Conservation (phyloP, 2,888 invertebrate species). For the Limulus polyphemus region DNA sequence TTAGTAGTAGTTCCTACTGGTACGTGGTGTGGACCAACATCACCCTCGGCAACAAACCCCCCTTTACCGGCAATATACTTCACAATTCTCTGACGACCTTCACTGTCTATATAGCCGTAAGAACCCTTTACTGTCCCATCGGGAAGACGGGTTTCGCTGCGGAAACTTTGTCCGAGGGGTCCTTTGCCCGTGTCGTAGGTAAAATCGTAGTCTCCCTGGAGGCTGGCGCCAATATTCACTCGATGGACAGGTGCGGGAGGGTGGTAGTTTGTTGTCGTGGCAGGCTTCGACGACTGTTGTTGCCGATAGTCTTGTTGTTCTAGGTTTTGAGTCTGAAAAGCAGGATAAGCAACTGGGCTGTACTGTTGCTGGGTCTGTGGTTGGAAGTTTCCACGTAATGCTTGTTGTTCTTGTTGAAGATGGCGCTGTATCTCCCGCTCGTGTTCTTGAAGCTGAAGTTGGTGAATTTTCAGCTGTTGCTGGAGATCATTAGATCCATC, state of each 20-base stretch:
- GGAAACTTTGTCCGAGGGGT: slow-evolving; percentile 24
- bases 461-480: no score
- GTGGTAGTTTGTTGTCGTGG: slow-evolving; percentile 1
- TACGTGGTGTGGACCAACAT: slow-evolving; percentile 18
- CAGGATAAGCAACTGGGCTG: no score
- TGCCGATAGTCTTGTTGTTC: no score
- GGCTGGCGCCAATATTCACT: slow-evolving; percentile 18
- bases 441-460: no score
- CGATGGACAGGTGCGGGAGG: slow-evolving; percentile 26
- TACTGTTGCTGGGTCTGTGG: no score
- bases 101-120: slow-evolving; percentile 22
- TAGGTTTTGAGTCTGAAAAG: no score
- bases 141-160: slow-evolving; percentile 22
- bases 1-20: slow-evolving; percentile 1
- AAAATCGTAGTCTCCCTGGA: slow-evolving; percentile 24
- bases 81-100: slow-evolving; percentile 19
- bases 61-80: slow-evolving; percentile 27
- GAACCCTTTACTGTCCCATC: slow-evolving; percentile 22
- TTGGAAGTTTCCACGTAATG: no score
- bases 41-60: slow-evolving; percentile 25
- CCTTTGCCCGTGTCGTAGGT: slow-evolving; percentile 23
- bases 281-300: no score
- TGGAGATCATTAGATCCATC: no score
- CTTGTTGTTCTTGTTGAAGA: no score
- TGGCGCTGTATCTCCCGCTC: no score